Evolutionary conservation across 2,888 invertebrate genomes (phyloP).

Genomic region (Deilephila porcellus): DNA sequence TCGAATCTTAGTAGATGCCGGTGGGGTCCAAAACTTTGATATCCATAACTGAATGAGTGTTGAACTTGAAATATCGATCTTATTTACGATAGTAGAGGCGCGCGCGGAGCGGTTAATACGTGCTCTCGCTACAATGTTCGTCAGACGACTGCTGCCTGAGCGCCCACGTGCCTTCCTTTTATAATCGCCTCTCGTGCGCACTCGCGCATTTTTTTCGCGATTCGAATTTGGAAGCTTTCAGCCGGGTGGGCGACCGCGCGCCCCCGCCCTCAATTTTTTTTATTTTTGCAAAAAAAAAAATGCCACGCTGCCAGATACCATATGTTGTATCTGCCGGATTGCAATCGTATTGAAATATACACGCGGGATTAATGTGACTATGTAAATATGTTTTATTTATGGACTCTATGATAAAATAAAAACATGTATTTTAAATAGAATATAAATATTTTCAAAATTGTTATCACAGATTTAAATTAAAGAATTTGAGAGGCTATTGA

Average conservation of each 20-base stretch:
- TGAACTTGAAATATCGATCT: constrained; percentile 76
- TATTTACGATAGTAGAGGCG: constrained; percentile 73
- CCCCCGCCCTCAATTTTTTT: constrained; percentile 73
- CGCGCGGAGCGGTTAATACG: constrained; percentile 58
- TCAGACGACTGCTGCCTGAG: constrained; percentile 70
- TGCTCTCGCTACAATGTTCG: constrained; percentile 61
- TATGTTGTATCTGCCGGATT: constrained; percentile 47
- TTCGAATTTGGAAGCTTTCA: constrained; percentile 83
- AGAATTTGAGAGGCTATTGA: constrained; percentile 10
- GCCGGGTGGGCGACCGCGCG: constrained; percentile 74
- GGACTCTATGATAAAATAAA: neutral
- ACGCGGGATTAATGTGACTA: neutral
- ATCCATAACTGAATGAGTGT: constrained; percentile 67
- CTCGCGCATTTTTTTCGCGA: constrained; percentile 81
- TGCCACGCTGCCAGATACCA: constrained; percentile 61
- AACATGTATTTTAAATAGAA: neutral
- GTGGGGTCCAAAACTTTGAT: constrained; percentile 81
- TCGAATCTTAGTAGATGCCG: constrained; percentile 71
- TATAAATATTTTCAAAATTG: neutral
- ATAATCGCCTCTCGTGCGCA: constrained; percentile 71
- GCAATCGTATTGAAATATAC: constrained; percentile 37
- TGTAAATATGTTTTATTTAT: constrained; percentile 1
- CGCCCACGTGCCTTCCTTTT: constrained; percentile 77
- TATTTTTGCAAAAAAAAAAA: constrained; percentile 62
- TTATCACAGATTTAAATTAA: neutral